Evolutionary conservation across 2,113 vertebrate species (phyloP).

Genomic region (Sapajus apella): DNA sequence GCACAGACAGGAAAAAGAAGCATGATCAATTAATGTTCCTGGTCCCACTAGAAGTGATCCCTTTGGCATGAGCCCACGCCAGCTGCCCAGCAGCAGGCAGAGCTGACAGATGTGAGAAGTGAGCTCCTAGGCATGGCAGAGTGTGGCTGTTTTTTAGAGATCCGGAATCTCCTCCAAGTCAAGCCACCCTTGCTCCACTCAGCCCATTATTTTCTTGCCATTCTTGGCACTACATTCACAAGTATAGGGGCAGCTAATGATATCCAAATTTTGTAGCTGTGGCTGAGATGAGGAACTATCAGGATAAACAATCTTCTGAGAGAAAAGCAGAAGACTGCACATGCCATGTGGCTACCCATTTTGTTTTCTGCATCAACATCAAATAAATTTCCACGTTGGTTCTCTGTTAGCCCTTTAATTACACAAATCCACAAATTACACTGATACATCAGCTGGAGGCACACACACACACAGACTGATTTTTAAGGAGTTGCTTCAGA

Average conservation of each 20-base stretch:
- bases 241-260: neutral
- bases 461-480: neutral
- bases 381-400: neutral
- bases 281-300: neutral
- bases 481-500: neutral
- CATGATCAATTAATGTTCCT: neutral
- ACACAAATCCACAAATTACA: neutral
- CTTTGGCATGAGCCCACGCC: rapidly evolving
- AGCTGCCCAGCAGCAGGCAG: neutral
- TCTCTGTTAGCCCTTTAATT: neutral
- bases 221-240: neutral
- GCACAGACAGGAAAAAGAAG: neutral
- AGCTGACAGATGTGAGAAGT: no score
- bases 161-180: neutral
- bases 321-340: neutral
- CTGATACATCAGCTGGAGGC: neutral
- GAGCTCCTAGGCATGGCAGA: neutral
- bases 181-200: neutral
- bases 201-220: neutral
- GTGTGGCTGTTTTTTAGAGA: neutral
- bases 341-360: neutral
- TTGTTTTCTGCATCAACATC: neutral
- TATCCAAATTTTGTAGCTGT: neutral
- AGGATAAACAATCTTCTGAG: neutral
- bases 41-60: neutral